These are phyloP conservation scores for Leguminivora glycinivorella DNA, from an alignment of 1,140 invertebrate species.

Conservation along the genomic window DNA sequence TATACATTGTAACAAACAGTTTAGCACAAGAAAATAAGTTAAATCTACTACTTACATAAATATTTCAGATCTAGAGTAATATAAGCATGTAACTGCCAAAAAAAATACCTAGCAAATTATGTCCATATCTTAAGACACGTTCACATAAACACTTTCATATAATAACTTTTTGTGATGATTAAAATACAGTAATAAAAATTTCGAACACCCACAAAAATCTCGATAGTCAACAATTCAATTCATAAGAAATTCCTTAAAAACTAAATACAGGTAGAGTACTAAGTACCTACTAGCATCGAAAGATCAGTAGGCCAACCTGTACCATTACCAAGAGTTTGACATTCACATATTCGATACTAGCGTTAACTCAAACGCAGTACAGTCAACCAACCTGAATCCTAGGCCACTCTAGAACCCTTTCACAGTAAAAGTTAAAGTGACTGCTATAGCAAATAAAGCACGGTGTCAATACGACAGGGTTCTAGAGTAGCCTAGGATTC, in stretches of 20 bases:
- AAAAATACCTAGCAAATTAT: constrained; percentile 3
- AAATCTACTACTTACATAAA: neutral
- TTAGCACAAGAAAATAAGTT: neutral
- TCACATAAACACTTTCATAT: constrained; percentile 6
- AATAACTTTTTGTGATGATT: constrained; percentile 10
- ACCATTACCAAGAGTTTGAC: no score
- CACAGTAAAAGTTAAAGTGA: no score
- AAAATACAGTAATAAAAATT: constrained; percentile 11
- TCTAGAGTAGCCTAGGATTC: no score
- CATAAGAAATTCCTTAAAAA: constrained; percentile 19
- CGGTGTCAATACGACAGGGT: no score
- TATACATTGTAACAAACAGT: constrained; percentile 8
- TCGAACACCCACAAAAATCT: constrained; percentile 5
- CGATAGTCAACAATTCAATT: constrained; percentile 22
- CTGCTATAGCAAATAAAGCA: no score
- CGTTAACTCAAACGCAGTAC: no score
- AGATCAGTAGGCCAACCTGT: no score
- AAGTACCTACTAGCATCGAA: neutral
- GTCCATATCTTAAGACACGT: neutral
- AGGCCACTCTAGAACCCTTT: no score
- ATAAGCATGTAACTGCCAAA: neutral
- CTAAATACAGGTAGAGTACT: constrained; percentile 19
- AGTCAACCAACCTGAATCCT: no score
- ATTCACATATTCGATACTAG: no score
- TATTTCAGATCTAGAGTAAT: neutral